A percentile compares a stretch with the other conserved stretches of the same genome.
phyloP scores from a whole-genome alignment of 1,140 invertebrate genomes.

The Dolichoris vasculosae region DNA sequence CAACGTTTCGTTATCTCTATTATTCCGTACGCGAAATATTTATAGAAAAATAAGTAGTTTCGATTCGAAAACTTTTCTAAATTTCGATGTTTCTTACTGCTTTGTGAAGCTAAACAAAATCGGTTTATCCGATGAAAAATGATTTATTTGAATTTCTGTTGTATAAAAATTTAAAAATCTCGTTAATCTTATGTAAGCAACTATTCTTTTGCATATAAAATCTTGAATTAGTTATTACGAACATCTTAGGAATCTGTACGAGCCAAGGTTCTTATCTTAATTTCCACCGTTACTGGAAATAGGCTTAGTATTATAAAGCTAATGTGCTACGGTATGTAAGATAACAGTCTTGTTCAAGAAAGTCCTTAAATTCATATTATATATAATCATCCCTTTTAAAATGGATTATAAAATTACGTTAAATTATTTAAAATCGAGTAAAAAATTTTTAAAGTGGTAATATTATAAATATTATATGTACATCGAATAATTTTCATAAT shows the following conservation, averaged over 20 bases:
- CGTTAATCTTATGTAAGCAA: not conserved
- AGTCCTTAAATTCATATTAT: not conserved
- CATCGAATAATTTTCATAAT: too few species aligned
- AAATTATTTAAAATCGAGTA: not conserved
- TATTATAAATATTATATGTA: too few species aligned
- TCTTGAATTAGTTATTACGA: not conserved
- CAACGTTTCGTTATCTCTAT: not conserved
- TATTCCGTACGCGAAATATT: not conserved
- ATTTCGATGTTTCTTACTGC: not conserved
- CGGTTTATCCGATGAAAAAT: not conserved
- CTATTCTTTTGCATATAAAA: not conserved
- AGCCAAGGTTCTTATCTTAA: constrained; percentile 37
- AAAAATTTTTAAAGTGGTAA: not conserved
- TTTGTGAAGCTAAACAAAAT: not conserved
- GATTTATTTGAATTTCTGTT: not conserved
- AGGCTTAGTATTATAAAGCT: not conserved
- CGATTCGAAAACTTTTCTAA: not conserved
- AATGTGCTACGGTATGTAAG: constrained; percentile 14
- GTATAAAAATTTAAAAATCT: not conserved
- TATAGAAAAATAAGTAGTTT: not conserved
- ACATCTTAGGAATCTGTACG: not conserved
- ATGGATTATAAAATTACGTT: not conserved
- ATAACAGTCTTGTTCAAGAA: constrained; percentile 4
- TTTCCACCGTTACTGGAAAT: not conserved
- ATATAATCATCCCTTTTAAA: not conserved